Conservation (phyloP, 1,140 invertebrate species). For the Bombus impatiens region DNA sequence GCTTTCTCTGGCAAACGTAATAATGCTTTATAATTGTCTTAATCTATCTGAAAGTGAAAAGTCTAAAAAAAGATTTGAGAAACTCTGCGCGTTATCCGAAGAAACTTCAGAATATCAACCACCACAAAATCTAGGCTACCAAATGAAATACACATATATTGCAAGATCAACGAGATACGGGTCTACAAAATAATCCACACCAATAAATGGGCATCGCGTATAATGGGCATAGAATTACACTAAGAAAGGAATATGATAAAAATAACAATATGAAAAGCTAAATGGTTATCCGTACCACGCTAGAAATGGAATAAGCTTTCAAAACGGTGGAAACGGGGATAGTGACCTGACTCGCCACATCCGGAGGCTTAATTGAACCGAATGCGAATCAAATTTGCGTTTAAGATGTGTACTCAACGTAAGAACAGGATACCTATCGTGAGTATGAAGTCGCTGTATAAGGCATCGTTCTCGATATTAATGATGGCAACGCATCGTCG, state of each 20-base stretch:
- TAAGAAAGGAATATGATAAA: background rate
- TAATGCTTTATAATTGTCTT: too few species aligned
- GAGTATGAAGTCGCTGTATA: conserved; percentile 41
- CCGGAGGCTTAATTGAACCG: conserved; percentile 45
- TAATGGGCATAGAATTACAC: background rate
- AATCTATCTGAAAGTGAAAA: background rate
- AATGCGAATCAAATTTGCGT: conserved; percentile 38
- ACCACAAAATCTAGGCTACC: background rate
- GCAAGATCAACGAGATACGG: conserved; percentile 28
- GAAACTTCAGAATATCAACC: background rate
- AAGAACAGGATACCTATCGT: background rate
- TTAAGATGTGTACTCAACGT: background rate
- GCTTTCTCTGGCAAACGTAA: background rate
- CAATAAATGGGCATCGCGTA: background rate
- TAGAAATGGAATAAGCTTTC: background rate
- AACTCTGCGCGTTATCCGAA: background rate
- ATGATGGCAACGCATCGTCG: conserved; percentile 60
- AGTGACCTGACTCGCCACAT: too few species aligned
- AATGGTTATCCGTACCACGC: fast-evolving
- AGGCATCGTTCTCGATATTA: conserved; percentile 64
- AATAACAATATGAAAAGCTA: background rate
- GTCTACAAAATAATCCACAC: background rate
- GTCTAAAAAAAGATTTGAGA: too few species aligned
- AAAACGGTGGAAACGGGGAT: background rate
- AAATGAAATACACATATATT: conserved; percentile 29